phyloP scores from a whole-genome alignment of 2,797 vertebrate species.

The Thamnophis elegans region DNA sequence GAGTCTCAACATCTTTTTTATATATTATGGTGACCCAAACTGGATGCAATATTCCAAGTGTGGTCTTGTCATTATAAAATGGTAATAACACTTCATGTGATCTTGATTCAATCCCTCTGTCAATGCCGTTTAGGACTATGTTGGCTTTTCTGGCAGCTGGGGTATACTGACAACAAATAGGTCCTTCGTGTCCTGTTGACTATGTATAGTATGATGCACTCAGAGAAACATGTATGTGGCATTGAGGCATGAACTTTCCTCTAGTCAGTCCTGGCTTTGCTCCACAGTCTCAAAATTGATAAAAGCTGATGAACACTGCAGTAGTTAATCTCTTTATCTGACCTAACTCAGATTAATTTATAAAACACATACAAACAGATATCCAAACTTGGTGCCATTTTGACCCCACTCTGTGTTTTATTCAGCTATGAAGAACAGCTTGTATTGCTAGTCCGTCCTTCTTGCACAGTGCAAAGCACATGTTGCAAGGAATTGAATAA shows the following conservation, averaged over 20 bases:
- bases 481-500: not conserved
- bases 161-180: not conserved
- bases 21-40: not conserved
- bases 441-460: not conserved
- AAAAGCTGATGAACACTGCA: not conserved
- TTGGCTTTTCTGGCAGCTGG: not conserved
- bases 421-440: not conserved
- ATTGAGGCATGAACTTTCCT: not conserved
- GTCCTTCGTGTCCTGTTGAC: not conserved
- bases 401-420: not conserved
- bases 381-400: not conserved
- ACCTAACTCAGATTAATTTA: not conserved
- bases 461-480: not conserved
- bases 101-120: not conserved
- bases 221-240: not conserved
- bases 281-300: not conserved
- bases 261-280: not conserved
- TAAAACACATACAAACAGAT: not conserved
- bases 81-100: not conserved
- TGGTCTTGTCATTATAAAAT: not conserved
- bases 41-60: not conserved
- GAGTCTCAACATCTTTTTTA: not conserved
- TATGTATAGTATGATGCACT: not conserved
- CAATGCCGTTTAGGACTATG: not conserved
- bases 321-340: not conserved